Evolutionary conservation across 2,113 vertebrate genomes (phyloP), one percentile per base, ranked within the genome.

Genomic region (Willisornis vidua): DNA sequence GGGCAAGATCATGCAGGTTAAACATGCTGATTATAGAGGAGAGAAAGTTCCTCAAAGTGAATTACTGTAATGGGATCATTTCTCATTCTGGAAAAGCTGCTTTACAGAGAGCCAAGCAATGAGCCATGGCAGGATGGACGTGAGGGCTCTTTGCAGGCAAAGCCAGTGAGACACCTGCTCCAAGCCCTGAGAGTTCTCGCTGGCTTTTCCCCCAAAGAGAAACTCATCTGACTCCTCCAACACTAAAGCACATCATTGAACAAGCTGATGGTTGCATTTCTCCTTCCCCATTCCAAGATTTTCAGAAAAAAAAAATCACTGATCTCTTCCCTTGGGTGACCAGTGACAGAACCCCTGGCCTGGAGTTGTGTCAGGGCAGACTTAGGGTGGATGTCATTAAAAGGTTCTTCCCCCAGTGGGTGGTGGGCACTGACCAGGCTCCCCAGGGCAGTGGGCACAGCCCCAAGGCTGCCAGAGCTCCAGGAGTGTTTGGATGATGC

Each of bases 251-350:
- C 12, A 10, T 28, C 70, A 71, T 54, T 57, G 48, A n/a, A 46
- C 12, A 39, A 29, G 24, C n/a, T 46, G 29, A 5, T 1, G 1
- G 55, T 45, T 55, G 17, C 1, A 0, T 7, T 16, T 80, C 25
- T 82, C 66, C 17, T 31, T 15, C 14, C 19, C 14, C 3, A 8
- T 18, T 26, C 24, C 33, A 24, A 0, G 0, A 24, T 39, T 81
- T 75, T 81, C 61, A 78, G 45, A 72, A 43, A 41, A 49, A 63
- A 28, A 37, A 23, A 10, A 17, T 43, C 26, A 63, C 39, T 63
- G 61, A 41, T 9, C 18, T 25, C 23, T 59, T 14, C 57, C 35
- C 57, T 59, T 23, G 13, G 22, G 37, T 12, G 18, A 41, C 5
- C 17, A 62, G 37, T 11, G 18, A 28, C 61, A 62, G 17, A 3